phyloP scores from a whole-genome alignment of 2,797 vertebrate species.

The Microcaecilia unicolor region DNA sequence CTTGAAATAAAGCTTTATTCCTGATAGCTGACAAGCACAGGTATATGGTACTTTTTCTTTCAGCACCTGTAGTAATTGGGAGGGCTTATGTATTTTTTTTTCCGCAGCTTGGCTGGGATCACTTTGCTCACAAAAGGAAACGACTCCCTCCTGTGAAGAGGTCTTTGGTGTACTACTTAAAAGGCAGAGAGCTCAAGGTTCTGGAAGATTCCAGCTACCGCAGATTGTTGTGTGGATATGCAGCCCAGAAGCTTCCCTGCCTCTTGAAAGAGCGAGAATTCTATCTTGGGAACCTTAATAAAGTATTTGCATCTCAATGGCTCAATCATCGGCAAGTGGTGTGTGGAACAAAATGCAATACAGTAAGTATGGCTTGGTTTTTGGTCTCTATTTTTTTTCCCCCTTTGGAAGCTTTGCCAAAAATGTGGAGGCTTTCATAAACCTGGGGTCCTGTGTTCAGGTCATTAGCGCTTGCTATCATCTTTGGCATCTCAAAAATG shows the following conservation, averaged over 20 bases:
- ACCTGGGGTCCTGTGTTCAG: no score
- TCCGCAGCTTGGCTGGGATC: conserved; percentile 45
- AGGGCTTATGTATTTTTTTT: not conserved
- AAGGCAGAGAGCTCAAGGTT: conserved; percentile 78
- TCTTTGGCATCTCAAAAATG: no score
- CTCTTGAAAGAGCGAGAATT: conserved; percentile 88
- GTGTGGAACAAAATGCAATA: conserved; percentile 97
- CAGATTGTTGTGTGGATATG: conserved; percentile 72
- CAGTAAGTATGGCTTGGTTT: conserved; percentile 65
- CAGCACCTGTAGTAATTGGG: no score
- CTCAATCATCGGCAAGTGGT: conserved; percentile 94
- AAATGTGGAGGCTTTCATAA: no score
- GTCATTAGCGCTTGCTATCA: no score
- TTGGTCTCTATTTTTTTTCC: not conserved
- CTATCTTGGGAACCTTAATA: conserved; percentile 87
- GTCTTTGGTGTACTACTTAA: conserved; percentile 85
- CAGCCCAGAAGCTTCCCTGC: conserved; percentile 80
- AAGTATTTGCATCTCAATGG: conserved; percentile 97
- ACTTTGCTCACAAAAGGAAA: conserved; percentile 58
- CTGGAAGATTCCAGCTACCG: conserved; percentile 74
- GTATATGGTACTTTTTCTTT: no score
- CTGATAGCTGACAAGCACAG: no score
- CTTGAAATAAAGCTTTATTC: no score
- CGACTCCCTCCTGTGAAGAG: conserved; percentile 69
- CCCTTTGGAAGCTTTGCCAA: no score